Conservation (phyloP, 2,113 vertebrate genomes). For the Apteryx owenii region DNA sequence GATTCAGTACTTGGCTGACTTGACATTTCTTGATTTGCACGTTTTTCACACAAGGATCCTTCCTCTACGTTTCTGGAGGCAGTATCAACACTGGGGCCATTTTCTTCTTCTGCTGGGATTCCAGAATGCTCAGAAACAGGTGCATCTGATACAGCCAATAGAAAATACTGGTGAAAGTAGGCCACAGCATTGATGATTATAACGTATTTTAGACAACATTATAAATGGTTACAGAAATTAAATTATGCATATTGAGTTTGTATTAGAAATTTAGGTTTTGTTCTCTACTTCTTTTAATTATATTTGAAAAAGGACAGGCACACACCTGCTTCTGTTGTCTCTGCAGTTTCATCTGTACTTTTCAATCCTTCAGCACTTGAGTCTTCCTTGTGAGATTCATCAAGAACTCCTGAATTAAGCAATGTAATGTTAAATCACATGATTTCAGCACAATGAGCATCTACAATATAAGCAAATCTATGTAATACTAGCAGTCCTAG, state of each 20-base stretch:
- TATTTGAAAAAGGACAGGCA: background rate
- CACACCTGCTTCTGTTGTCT: constrained; percentile 50
- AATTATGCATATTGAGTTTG: background rate
- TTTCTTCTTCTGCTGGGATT: constrained; percentile 30
- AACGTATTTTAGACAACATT: background rate
- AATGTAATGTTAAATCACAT: background rate
- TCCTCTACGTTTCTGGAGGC: constrained; percentile 41
- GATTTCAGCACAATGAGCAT: background rate
- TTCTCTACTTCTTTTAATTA: background rate
- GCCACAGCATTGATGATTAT: background rate
- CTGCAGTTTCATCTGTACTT: constrained; percentile 21
- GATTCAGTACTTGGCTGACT: constrained; percentile 7
- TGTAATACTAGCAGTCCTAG: background rate
- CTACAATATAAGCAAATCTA: background rate
- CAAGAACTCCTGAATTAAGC: constrained; percentile 57
- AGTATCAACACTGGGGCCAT: background rate
- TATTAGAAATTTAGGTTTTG: background rate
- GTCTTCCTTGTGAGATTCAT: constrained; percentile 54
- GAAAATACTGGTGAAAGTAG: background rate
- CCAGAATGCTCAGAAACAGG: constrained; percentile 34
- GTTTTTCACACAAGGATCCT: constrained; percentile 36
- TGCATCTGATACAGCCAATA: constrained; percentile 40
- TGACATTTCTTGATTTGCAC: background rate
- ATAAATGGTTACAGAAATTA: background rate
- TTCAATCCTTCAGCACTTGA: constrained; percentile 29